A percentile compares a stretch with the other conserved stretches of the same genome.
Evolutionary conservation across 2,113 vertebrate species (phyloP).

Genomic region (Heliornis fulica): DNA sequence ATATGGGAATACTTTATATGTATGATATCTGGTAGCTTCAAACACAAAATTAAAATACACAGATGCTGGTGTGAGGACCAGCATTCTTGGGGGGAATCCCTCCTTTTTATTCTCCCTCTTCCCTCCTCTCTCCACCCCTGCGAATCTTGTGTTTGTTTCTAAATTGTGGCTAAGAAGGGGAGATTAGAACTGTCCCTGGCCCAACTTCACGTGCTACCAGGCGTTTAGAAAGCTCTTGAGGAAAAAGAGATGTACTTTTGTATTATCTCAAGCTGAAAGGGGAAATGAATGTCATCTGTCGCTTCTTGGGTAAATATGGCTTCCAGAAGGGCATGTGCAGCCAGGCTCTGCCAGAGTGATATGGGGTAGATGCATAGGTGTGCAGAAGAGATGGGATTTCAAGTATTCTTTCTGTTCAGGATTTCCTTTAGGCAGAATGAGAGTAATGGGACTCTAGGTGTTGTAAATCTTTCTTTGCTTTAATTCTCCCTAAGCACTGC

Average conservation of each 20-base stretch:
- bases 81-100: neutral
- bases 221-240: neutral
- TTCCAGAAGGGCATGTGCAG: neutral
- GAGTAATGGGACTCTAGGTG: neutral
- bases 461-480: neutral
- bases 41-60: neutral
- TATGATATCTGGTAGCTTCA: neutral
- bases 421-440: neutral
- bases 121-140: neutral
- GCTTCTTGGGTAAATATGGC: neutral
- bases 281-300: neutral
- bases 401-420: neutral
- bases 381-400: neutral
- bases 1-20: neutral
- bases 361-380: neutral
- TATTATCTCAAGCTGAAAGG: neutral
- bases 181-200: neutral
- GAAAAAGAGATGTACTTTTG: neutral
- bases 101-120: neutral
- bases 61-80: neutral
- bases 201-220: neutral
- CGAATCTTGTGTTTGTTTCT: neutral
- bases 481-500: neutral
- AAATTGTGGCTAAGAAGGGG: neutral
- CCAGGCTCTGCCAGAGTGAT: neutral